These are phyloP conservation scores for Festucalex cinctus DNA, from an alignment of 2,113 vertebrate species.

Conservation along the genomic window DNA sequence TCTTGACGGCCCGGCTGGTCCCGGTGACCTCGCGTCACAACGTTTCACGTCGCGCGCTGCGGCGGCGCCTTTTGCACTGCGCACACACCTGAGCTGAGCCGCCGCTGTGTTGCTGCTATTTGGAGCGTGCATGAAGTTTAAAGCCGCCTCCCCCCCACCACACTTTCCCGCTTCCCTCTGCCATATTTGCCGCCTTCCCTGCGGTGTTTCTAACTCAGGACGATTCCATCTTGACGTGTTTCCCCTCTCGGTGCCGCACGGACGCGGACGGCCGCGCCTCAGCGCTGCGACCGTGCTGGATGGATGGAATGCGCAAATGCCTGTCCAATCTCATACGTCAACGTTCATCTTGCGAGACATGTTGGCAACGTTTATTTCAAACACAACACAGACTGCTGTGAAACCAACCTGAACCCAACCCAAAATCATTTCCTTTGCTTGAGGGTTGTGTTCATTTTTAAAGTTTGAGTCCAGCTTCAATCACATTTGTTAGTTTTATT, in stretches of 20 bases:
- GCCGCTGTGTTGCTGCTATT: not conserved
- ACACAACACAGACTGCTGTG: not conserved
- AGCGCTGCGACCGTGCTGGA: not conserved
- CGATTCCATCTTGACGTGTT: not conserved
- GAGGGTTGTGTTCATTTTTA: too few species aligned
- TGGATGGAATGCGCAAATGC: not conserved
- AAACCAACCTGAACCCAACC: too few species aligned
- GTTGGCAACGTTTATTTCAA: not conserved
- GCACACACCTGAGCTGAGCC: slow-evolving; percentile 1
- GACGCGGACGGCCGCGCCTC: not conserved
- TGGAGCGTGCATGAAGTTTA: not conserved
- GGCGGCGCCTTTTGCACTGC: not conserved
- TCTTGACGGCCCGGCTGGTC: not conserved
- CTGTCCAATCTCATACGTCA: too few species aligned
- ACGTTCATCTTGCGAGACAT: too few species aligned
- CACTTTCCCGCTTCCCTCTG: too few species aligned
- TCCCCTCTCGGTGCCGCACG: not conserved
- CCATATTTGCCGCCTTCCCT: not conserved
- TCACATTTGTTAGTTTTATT: too few species aligned
- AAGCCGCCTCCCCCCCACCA: not conserved
- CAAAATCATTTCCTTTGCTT: too few species aligned
- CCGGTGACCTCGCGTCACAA: slow-evolving; percentile 1
- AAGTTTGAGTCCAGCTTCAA: too few species aligned
- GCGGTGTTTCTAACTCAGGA: not conserved
- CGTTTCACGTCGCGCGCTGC: not conserved